Conservation (phyloP, 1,140 invertebrate genomes). For the Triops longicaudatus region DNA sequence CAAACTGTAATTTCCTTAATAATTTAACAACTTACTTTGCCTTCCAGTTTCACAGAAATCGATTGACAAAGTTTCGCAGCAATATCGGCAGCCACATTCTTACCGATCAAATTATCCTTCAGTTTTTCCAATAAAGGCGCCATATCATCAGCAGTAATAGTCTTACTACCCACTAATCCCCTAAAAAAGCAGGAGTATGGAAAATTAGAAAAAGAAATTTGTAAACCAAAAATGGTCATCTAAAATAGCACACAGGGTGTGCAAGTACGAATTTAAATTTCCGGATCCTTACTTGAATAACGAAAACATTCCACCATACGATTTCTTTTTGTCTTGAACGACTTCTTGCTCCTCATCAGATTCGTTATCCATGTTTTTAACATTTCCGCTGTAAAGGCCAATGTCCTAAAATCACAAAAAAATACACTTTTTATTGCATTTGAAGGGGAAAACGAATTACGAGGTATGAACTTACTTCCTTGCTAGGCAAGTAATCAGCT, state of each 20-base stretch:
- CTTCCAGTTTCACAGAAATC: conserved; percentile 83
- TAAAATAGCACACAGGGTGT: no score
- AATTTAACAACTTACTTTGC: conserved; percentile 55
- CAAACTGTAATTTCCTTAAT: background rate
- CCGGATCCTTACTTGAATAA: conserved; percentile 53
- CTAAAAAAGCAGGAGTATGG: conserved; percentile 39
- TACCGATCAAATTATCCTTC: conserved; percentile 89
- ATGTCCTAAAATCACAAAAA: conserved; percentile 52
- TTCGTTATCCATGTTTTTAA: conserved; percentile 53
- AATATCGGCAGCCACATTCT: conserved; percentile 97
- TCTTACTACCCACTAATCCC: conserved; percentile 77
- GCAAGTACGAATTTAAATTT: background rate
- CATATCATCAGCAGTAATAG: conserved; percentile 63
- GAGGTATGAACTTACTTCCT: conserved; percentile 22
- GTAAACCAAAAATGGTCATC: background rate
- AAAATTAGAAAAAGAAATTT: background rate
- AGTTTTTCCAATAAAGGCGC: conserved; percentile 85
- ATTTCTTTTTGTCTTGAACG: conserved; percentile 37
- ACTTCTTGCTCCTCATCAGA: conserved; percentile 44
- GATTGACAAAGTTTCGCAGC: conserved; percentile 90
- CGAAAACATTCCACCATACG: conserved; percentile 53
- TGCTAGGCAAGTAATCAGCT: conserved; percentile 27
- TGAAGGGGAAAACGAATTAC: conserved; percentile 27
- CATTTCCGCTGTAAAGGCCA: conserved; percentile 69
- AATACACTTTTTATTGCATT: conserved; percentile 19